Conservation (phyloP, 1,140 invertebrate genomes). For the Heliconius nattereri region DNA sequence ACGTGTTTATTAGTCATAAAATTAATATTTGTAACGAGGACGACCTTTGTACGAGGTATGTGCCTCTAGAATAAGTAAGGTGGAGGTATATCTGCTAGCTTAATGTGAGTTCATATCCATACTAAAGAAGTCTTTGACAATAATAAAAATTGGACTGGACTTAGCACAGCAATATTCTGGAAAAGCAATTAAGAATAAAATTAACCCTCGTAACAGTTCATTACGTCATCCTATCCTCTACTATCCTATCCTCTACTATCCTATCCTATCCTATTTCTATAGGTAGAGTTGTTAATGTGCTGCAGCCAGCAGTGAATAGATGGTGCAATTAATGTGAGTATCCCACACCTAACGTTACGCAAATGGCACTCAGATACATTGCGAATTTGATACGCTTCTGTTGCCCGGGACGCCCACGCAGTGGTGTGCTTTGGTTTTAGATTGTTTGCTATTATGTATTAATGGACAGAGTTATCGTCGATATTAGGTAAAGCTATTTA, state of each 20-base stretch:
- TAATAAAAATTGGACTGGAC: no score
- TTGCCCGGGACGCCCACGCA: slow-evolving; percentile 24
- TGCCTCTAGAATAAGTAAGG: background rate
- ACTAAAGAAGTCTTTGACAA: background rate
- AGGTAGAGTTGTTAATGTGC: slow-evolving; percentile 35
- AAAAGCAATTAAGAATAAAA: slow-evolving; percentile 31
- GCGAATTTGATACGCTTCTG: slow-evolving; percentile 40
- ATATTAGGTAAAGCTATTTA: background rate
- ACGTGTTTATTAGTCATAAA: slow-evolving; percentile 7
- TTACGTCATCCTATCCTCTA: slow-evolving; percentile 36
- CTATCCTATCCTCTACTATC: background rate
- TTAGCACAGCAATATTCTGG: background rate
- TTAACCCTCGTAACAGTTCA: slow-evolving; percentile 35
- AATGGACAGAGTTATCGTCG: background rate
- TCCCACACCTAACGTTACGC: slow-evolving; percentile 43
- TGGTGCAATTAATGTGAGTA: slow-evolving; percentile 52
- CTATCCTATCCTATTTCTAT: background rate
- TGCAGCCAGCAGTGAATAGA: slow-evolving; percentile 43
- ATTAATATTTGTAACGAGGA: slow-evolving; percentile 8
- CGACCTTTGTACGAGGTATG: background rate
- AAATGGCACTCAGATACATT: slow-evolving; percentile 48
- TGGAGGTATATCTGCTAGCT: background rate
- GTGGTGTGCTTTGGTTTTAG: background rate
- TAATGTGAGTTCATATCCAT: background rate
- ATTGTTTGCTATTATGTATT: background rate